Evolutionary conservation across 2,113 vertebrate genomes (phyloP).

Genomic region (Typhlomys cinereus): DNA sequence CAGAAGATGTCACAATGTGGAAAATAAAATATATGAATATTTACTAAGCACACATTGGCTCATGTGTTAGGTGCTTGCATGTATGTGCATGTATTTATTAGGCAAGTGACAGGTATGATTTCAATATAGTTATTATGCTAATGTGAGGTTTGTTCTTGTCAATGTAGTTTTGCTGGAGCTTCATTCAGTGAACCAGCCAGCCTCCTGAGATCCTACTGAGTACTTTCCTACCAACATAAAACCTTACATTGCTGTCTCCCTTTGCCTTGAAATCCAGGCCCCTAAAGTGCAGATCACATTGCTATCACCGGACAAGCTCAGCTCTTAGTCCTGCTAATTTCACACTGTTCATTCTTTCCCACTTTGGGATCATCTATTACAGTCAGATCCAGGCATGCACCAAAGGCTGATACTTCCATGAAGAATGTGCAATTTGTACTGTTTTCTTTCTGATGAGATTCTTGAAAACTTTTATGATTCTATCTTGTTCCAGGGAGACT

Average conservation of each 20-base stretch:
- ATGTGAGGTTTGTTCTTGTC: neutral
- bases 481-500: conserved; percentile 83
- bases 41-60: neutral
- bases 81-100: neutral
- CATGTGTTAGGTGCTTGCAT: neutral
- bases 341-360: conserved; percentile 86
- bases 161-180: neutral
- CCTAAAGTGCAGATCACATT: conserved; percentile 81
- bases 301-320: conserved; percentile 82
- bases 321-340: conserved; percentile 87
- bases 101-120: neutral
- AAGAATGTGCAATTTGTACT: conserved; percentile 89
- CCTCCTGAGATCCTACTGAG: conserved; percentile 63
- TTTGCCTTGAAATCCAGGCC: conserved; percentile 77
- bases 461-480: conserved; percentile 87
- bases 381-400: conserved; percentile 85
- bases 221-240: conserved; percentile 78
- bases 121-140: neutral
- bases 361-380: conserved; percentile 88
- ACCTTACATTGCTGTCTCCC: conserved; percentile 76
- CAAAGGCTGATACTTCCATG: conserved; percentile 87
- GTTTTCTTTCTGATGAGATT: conserved; percentile 86
- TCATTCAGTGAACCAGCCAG: neutral
- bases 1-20: neutral
- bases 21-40: neutral